phyloP scores from a whole-genome alignment of 2,888 invertebrate genomes.

The Strigamia maritima region DNA sequence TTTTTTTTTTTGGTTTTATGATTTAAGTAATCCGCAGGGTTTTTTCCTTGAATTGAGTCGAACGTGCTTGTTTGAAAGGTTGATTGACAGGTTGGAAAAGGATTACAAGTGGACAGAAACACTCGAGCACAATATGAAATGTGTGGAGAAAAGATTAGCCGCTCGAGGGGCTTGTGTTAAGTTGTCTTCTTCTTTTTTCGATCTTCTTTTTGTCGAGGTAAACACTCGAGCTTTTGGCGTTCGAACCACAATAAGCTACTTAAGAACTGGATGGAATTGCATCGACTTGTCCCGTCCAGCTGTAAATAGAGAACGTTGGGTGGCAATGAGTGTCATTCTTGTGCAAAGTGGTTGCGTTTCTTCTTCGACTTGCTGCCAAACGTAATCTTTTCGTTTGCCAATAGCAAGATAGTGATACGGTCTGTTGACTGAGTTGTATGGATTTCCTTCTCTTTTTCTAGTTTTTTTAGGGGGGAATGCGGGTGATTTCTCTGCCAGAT shows the following conservation, averaged over 20 bases:
- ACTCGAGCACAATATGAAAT: slow-evolving; percentile 27
- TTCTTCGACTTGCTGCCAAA: slow-evolving; percentile 15
- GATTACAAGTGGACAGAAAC: slow-evolving; percentile 18
- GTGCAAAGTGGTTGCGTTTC: slow-evolving; percentile 26
- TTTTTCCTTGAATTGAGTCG: not conserved
- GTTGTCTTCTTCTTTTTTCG: slow-evolving; percentile 31
- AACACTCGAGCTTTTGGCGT: slow-evolving; percentile 32
- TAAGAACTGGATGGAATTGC: slow-evolving; percentile 30
- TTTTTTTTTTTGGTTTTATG: not conserved
- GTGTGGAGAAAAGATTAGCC: slow-evolving; percentile 34
- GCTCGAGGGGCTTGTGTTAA: slow-evolving; percentile 32
- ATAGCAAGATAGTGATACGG: slow-evolving; percentile 16
- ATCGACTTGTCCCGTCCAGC: slow-evolving; percentile 34
- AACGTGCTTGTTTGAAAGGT: not conserved
- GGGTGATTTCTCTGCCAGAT: not conserved
- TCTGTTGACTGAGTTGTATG: slow-evolving; percentile 21
- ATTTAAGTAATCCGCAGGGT: not conserved
- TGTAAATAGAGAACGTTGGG: slow-evolving; percentile 13
- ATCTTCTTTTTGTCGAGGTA: slow-evolving; percentile 25
- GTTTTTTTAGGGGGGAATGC: not conserved
- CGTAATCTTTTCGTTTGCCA: slow-evolving; percentile 32
- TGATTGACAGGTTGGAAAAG: slow-evolving; percentile 22
- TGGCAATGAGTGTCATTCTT: slow-evolving; percentile 34
- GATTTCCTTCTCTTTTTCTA: not conserved
- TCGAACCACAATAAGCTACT: slow-evolving; percentile 34